Percentiles rank a stretch among this genome's conserved stretches.
These are phyloP conservation scores for Lasiommata megera DNA, from an alignment of 2,888 invertebrate genomes.

Conservation along the genomic window DNA sequence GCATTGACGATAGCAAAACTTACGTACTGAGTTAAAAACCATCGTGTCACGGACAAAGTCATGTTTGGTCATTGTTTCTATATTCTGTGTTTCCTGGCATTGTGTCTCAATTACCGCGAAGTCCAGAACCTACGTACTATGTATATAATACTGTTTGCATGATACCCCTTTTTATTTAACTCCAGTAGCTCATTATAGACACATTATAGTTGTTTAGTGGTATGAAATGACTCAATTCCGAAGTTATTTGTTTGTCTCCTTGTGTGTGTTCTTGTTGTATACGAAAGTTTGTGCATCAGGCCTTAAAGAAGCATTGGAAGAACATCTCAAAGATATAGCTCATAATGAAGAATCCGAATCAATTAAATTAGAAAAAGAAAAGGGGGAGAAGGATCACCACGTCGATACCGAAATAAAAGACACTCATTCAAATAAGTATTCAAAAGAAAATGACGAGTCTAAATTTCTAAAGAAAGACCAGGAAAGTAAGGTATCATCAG, in stretches of 20 bases:
- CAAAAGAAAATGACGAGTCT: constrained; percentile 70
- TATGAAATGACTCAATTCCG: constrained; percentile 62
- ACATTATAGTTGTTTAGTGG: constrained; percentile 41
- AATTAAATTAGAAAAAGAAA: constrained; percentile 66
- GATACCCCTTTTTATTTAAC: constrained; percentile 53
- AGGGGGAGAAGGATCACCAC: constrained; percentile 71
- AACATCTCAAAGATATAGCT: constrained; percentile 70
- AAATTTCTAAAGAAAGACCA: constrained; percentile 75
- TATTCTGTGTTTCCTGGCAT: constrained; percentile 74
- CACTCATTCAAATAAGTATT: constrained; percentile 66
- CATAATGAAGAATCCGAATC: constrained; percentile 67
- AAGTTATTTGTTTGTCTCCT: constrained; percentile 43
- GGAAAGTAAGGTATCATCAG: constrained; percentile 65
- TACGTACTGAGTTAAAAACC: constrained; percentile 49
- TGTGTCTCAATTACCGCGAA: constrained; percentile 74
- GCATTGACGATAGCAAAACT: constrained; percentile 36
- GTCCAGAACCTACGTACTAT: constrained; percentile 57
- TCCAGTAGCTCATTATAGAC: constrained; percentile 41
- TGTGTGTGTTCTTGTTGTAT: constrained; percentile 53
- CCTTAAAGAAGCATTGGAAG: constrained; percentile 70
- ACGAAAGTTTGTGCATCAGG: constrained; percentile 54
- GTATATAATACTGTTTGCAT: constrained; percentile 71
- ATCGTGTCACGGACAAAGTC: constrained; percentile 68
- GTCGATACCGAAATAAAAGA: constrained; percentile 66
- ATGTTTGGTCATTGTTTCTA: constrained; percentile 60